Evolutionary conservation across 53 echinoderm and acorn worm genomes (phyloP).

Genomic region (Hippasteria phrygiana): DNA sequence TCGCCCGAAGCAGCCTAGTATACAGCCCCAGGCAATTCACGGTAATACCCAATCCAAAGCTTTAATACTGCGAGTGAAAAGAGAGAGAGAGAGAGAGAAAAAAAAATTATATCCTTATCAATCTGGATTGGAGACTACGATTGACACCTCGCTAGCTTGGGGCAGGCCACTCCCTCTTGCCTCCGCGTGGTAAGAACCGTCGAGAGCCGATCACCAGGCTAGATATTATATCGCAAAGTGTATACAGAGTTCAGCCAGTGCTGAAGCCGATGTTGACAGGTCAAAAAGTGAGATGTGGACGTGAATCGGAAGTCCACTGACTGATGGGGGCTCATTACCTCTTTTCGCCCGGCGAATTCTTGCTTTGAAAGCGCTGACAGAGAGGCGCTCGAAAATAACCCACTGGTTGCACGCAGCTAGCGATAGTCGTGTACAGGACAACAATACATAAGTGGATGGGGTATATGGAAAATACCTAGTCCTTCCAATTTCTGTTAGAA

Average conservation of each 20-base stretch:
- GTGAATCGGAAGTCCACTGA: constrained; percentile 50
- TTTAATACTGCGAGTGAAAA: not conserved
- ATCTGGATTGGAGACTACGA: constrained; percentile 44
- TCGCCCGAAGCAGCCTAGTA: constrained; percentile 14
- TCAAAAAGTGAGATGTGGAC: constrained; percentile 7
- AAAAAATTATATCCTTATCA: constrained; percentile 46
- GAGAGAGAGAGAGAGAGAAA: not conserved
- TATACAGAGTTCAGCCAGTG: constrained; percentile 37
- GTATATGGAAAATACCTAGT: not conserved
- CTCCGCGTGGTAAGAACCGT: not conserved
- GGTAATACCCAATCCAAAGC: not conserved
- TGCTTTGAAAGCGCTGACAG: constrained; percentile 33
- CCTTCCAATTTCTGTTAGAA: too few species aligned
- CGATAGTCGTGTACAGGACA: not conserved
- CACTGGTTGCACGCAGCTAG: not conserved
- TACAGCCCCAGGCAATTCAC: not conserved
- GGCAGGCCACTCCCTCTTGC: constrained; percentile 15
- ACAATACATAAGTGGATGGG: not conserved
- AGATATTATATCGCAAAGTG: constrained; percentile 47
- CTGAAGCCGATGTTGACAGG: constrained; percentile 35
- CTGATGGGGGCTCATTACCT: constrained; percentile 34
- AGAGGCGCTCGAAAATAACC: not conserved
- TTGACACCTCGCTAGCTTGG: constrained; percentile 33
- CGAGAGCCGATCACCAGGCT: constrained; percentile 22
- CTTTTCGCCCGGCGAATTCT: constrained; percentile 10